Base-by-base conservation (phyloP, 2,888 invertebrate species). In the Carpatolechia fugitivella region DNA sequence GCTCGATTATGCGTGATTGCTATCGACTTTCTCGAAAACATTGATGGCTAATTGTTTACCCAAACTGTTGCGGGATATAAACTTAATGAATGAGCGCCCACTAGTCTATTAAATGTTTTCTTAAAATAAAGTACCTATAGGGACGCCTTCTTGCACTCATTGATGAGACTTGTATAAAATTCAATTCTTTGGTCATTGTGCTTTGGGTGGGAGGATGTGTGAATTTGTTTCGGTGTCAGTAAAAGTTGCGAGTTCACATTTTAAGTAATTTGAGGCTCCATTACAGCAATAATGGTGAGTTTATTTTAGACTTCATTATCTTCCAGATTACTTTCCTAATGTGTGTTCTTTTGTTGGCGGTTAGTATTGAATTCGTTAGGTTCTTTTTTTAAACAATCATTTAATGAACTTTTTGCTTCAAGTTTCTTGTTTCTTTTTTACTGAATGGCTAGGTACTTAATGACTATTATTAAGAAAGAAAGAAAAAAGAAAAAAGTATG, bases 151-250 rank as follows among this genome's bases (percentile, higher is more conserved):
- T 11, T 46, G 3, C 11, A 41, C 47, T 65, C 57, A 74, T 75
- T 74, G 71, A 74, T 59, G 33, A 49, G 49, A 63, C 60, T 71
- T 48, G 30, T 31, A 3, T 72, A 60, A 73, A 75, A 75, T 69
- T 7, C 64, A 75, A 74, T 74, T 70, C 71, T 74, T 68, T 64
- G 64, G 61, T 68, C 68, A 70, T 72, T 73, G 70, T 76, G 72
- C 56, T 63, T 56, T 60, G 11, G 24, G 3, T 41, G 56, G 64
- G 20, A 41, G 56, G 66, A 62, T 58, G 63, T 60, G 55, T 48
- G 55, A 55, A 56, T 57, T 58, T 46, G 52, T 52, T 46, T 35
- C 20, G 49, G 47, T 20, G 49, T 24, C 35, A 36, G 49, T 49
- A 36, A 49, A 49, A 33, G 31, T 24, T 51, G 35, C 35, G 11